Base-by-base conservation (phyloP, 2,113 vertebrate species). In the Mellivora capensis region DNA sequence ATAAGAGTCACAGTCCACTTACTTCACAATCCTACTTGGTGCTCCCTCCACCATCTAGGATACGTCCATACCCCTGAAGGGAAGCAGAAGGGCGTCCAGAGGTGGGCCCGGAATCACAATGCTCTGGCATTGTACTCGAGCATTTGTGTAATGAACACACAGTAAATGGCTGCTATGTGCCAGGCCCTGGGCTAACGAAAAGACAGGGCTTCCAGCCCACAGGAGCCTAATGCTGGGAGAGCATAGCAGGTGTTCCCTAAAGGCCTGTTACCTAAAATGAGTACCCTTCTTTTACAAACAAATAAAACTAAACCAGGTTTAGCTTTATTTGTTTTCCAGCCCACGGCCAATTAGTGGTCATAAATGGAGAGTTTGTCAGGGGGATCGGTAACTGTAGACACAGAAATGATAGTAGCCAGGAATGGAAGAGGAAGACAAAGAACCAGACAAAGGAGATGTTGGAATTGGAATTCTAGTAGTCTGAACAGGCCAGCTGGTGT, bases 111-210 rank as follows among this genome's bases (percentile, higher is more conserved):
- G 20, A 6, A 0, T 37, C 47, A 2, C 74, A 72, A 27, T 15
- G 31, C 54, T 61, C 44, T 0, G 12, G 44, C 23, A 10, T 34
- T 20, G 37, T 54, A 47, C 39, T 64, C 57, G 0, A 6, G 7
- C 9, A 0, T 18, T 5, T 1, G 1, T 59, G 47, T 29, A 15
- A 44, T 6, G 20, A 72, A 31, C 71, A 21, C 37, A 2, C 12
- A 1, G n/a, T 14, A 1, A 67, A 14, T n/a, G 37, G 9, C 31
- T n/a, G 0, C 64, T 61, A 0, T 12, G 17, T 25, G 67, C 49
- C 76, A 37, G 44, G 44, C 77, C 18, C 23, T 2, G 49, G 79
- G 27, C 57, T 57, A 31, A 61, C 13, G 18, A 67, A 37, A 61
- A 92, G 93, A 37, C 77, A 29, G 20, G 90, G 25, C 87, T 44